Conservation (phyloP, 2,888 invertebrate species). For the Linnaemya tessellans region DNA sequence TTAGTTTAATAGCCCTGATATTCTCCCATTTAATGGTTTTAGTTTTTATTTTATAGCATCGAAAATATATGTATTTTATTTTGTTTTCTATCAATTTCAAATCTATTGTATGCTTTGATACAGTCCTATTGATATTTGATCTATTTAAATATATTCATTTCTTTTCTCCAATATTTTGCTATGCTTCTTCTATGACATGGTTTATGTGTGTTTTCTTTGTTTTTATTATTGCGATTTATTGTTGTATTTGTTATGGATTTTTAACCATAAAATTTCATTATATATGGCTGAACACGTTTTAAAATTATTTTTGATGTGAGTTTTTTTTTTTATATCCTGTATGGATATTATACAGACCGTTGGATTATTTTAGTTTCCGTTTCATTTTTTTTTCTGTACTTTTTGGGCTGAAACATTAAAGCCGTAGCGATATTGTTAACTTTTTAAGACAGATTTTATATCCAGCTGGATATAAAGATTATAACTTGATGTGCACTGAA, state of each 20-base stretch:
- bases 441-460: no score
- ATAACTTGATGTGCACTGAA: no score
- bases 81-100: slow-evolving; percentile 5
- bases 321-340: neutral
- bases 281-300: slow-evolving; percentile 28
- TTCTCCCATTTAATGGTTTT: slow-evolving; percentile 29
- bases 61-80: slow-evolving; percentile 24
- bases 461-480: no score
- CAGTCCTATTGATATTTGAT: slow-evolving; percentile 15
- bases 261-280: slow-evolving; percentile 49
- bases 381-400: slow-evolving; percentile 37
- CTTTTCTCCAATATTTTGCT: slow-evolving; percentile 4
- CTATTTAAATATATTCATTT: slow-evolving; percentile 29
- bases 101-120: slow-evolving; percentile 19
- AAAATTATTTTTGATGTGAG: neutral
- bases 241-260: slow-evolving; percentile 24
- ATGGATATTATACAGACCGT: slow-evolving; percentile 18
- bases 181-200: neutral
- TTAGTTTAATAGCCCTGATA: slow-evolving; percentile 25
- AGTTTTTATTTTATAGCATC: slow-evolving; percentile 30
- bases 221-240: slow-evolving; percentile 47
- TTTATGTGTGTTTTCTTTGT: neutral
- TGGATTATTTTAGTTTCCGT: slow-evolving; percentile 38
- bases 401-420: slow-evolving; percentile 7
- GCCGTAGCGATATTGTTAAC: neutral